These are phyloP conservation scores for Galbula dea DNA, from an alignment of 2,113 vertebrate genomes.

Conservation along the genomic window DNA sequence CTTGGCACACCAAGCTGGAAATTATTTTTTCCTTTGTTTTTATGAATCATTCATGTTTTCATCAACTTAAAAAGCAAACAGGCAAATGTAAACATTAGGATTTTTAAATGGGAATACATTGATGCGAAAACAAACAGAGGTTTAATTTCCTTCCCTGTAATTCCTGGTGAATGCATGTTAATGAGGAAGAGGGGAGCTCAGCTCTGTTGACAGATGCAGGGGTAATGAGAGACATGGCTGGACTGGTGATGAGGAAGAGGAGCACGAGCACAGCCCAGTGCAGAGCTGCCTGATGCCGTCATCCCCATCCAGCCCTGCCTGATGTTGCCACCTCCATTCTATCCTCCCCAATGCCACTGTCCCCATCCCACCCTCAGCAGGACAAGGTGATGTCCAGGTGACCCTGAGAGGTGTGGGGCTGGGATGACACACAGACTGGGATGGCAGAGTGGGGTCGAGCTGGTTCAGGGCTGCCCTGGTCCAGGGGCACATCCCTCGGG, in stretches of 20 bases:
- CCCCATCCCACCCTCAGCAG: not conserved
- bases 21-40: not conserved
- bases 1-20: not conserved
- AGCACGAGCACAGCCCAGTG: fast-evolving
- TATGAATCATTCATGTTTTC: constrained; percentile 31
- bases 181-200: not conserved
- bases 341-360: fast-evolving
- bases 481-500: fast-evolving
- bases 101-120: not conserved
- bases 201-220: not conserved
- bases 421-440: fast-evolving
- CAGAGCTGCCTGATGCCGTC: fast-evolving
- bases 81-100: constrained; percentile 8
- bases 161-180: constrained; percentile 10
- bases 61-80: constrained; percentile 15
- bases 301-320: not conserved
- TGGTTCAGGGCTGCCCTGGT: not conserved
- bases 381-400: fast-evolving
- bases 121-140: constrained; percentile 1
- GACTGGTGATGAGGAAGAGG: not conserved
- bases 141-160: constrained; percentile 7
- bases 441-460: fast-evolving
- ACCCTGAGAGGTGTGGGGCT: fast-evolving
- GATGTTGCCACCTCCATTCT: not conserved
- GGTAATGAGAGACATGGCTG: not conserved